Evolutionary conservation across 2,797 vertebrate genomes (phyloP), one percentile per base, ranked within the genome.

Genomic region (Jordanella pulchra): DNA sequence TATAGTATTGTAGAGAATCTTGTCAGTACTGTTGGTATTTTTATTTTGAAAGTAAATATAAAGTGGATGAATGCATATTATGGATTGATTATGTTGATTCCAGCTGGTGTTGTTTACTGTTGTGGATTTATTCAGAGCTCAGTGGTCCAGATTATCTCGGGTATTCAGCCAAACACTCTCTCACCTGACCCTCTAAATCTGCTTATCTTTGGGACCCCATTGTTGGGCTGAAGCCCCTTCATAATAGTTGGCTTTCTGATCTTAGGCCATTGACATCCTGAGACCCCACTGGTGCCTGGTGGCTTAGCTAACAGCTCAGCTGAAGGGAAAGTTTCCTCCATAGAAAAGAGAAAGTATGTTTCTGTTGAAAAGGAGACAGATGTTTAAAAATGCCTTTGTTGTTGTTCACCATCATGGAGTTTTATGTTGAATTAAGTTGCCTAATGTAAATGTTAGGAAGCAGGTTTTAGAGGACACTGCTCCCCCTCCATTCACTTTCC

Each of bases 101-200:
- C 17, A 2, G 53, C 51, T 75, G 44, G 54, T 73, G 76, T 71
- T 47, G 67, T 76, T 72, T 50, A 17, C 53, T 45, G 65, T 67
- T 71, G 53, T 65, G 76, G 77, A 82, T 83, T 80, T 81, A 77
- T 63, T 44, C 56, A 39, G 44, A 77, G 69, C 77, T 81, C 67
- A 70, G 64, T 55, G 69, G 85, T 89, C 83, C 78, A 80, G 87
- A 87, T 90, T 87, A 90, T 89, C 82, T 77, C 5, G n/a, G 73
- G 76, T 65, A 82, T 73, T 79, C 81, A 71, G 77, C 82, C 80
- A 84, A 83, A 82, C 27, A 14, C 72, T 51, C 71, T 81, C 86
- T 86, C 87, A 89, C 85, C 90, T 88, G 89, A 90, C 83, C 77
- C 55, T 77, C 51, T 44, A 88, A 90, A 91, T 88, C 90, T 86